Conservation (phyloP, 1,140 invertebrate genomes). For the Heliconius melpomene region DNA sequence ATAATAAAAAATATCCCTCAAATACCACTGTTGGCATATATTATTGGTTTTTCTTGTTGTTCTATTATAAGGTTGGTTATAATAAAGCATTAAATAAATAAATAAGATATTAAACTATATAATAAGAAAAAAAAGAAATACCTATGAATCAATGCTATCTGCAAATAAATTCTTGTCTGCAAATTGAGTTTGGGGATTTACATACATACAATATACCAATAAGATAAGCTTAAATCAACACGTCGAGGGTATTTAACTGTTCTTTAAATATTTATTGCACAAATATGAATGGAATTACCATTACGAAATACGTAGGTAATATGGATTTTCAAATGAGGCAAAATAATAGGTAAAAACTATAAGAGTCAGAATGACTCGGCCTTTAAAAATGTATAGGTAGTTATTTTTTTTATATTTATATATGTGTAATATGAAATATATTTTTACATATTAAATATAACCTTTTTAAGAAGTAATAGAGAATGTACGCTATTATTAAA, state of each 20-base stretch:
- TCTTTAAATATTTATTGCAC: neutral
- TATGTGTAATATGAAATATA: no score
- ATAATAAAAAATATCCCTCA: no score
- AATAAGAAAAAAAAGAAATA: neutral
- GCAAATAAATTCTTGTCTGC: neutral
- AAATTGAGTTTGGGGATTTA: neutral
- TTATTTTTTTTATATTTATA: no score
- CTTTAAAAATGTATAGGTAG: no score
- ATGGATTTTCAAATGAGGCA: constrained; percentile 7
- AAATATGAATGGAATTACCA: neutral
- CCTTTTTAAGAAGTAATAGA: no score
- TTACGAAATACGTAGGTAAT: neutral
- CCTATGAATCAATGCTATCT: neutral
- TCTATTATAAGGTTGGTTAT: no score
- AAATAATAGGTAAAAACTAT: neutral
- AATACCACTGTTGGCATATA: no score
- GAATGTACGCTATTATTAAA: no score
- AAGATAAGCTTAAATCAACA: neutral
- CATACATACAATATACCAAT: neutral
- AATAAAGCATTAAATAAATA: no score
- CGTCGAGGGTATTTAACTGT: neutral
- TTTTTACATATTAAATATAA: no score
- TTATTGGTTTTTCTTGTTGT: no score
- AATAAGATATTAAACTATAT: no score
- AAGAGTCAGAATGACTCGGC: neutral